Base-by-base conservation (phyloP, 1,140 invertebrate species). In the Muscidifurax raptorellus region DNA sequence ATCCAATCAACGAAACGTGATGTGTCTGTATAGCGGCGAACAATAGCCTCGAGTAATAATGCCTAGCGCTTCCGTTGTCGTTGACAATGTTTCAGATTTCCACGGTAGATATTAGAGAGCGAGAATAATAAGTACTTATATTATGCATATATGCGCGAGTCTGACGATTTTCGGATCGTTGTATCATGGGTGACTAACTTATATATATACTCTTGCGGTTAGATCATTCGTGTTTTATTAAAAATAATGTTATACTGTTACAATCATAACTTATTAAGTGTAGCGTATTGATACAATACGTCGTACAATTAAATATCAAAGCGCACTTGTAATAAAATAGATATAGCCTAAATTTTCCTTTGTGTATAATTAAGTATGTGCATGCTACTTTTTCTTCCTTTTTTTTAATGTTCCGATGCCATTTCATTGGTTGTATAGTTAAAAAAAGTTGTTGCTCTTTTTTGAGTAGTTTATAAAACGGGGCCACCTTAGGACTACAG, bases 271-370 rank as follows among this genome's bases (percentile, higher is more conserved):
- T 71, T 84, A 83, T 86, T 82, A 83, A 78, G 27, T 82, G 64
- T 81, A 85, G 84, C 86, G 88, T 82, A 88, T 88, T 87, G 87
- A 89, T 89, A 86, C 88, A 88, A 89, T 89, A 86, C 88, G 86
- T 86, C 86, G 9, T 22, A 84, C 69, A 80, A 32, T 80, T 25
- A 27, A 66, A 47, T 32, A 47, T 83, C 25, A 69, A 69, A 69
- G 28, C 66, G 28, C 66, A 69, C 13, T 28, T 28, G 66, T 28
- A 27, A 28, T 25, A 77, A 67, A 69, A 77, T 30, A 69, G 27
- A 64, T 40, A 36, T 13, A 47, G 22, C 1, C 36, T 80, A 59
- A 30, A 77, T 75, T 75, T 72, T 76, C 5, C 22, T 22, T 59
- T 7, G 3, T n/a, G 7, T 59, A 7, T 18, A 64, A 82, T 82